These are phyloP conservation scores for Bombus superbus DNA, from an alignment of 1,140 invertebrate genomes.

Conservation along the genomic window DNA sequence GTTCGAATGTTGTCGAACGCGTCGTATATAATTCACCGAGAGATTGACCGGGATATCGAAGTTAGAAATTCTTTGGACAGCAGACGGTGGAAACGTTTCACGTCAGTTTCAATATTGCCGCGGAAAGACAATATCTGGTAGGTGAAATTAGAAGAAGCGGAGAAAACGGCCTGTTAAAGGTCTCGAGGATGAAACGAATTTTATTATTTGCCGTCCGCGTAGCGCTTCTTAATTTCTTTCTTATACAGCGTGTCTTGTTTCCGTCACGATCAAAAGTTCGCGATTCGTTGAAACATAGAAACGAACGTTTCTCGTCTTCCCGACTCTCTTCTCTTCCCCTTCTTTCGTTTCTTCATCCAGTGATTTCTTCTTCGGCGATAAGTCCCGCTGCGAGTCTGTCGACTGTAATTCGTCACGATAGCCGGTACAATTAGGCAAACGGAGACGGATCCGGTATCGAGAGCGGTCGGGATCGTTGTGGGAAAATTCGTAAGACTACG, in stretches of 20 bases:
- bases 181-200: conserved; percentile 7
- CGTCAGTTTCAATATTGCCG: conserved; percentile 23
- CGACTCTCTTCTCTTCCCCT: neutral
- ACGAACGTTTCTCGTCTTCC: neutral
- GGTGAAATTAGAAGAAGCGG: conserved; percentile 24
- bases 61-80: neutral
- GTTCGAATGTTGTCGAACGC: neutral
- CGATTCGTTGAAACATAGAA: neutral
- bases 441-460: conserved; percentile 23
- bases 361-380: no score
- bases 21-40: neutral
- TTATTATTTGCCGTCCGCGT: conserved; percentile 7
- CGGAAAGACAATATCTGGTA: conserved; percentile 13
- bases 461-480: neutral
- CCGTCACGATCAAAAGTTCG: neutral
- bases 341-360: no score
- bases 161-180: neutral
- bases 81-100: neutral
- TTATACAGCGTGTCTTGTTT: neutral
- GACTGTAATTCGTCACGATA: neutral
- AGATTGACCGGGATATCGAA: neutral
- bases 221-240: neutral
- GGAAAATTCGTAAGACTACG: conserved; percentile 10
- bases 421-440: conserved; percentile 35
- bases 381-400: no score